Evolutionary conservation across 2,113 vertebrate species (phyloP), one percentile per base, ranked within the genome.

Genomic region (Falco punctatus): DNA sequence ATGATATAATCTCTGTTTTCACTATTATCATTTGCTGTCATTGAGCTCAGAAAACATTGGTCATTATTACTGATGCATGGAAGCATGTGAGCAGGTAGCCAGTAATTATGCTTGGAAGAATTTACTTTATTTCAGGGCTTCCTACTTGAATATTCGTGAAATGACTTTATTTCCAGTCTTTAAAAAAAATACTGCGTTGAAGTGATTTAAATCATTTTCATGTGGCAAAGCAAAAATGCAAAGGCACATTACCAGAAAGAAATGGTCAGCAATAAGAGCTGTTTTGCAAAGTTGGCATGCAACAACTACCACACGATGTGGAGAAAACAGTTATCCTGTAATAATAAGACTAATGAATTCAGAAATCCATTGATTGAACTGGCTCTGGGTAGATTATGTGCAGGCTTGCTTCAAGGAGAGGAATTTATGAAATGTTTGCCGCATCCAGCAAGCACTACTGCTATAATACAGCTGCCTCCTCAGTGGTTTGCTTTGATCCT

Each of bases 321-420:
- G 82, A 97, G 91, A 94, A 97, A 98, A 95, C 97, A 89, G 97
- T 97, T 97, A 88, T 95, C 94, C 97, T 97, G 94, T 98, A 98
- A 98, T 99, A 99, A 99, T 98, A 98, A 98, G 98, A 98, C 98
- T 99, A 99, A 99, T 99, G 98, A 99, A 99, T 99, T 99, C 98
- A 99, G 98, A 98, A 99, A 98, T 98, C 98, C 98, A 99, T 99
- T 99, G 99, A 99, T 99, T 99, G 98, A 98, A 98, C 98, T 98
- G 98, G 98, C 98, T 99, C 98, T 98, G 98, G 98, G 97, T 98
- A 99, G 99, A 99, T 99, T 99, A 99, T 98, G 98, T 98, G 98
- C 98, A 99, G 98, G 98, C 99, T 99, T 98, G 98, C 99, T 99
- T 98, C 98, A 98, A 99, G 99, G 98, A 98, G 97, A 98, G 82